Percentiles rank a stretch among this genome's conserved stretches.
Conservation (phyloP, 2,888 invertebrate species). For the Tiphia femorata region DNA sequence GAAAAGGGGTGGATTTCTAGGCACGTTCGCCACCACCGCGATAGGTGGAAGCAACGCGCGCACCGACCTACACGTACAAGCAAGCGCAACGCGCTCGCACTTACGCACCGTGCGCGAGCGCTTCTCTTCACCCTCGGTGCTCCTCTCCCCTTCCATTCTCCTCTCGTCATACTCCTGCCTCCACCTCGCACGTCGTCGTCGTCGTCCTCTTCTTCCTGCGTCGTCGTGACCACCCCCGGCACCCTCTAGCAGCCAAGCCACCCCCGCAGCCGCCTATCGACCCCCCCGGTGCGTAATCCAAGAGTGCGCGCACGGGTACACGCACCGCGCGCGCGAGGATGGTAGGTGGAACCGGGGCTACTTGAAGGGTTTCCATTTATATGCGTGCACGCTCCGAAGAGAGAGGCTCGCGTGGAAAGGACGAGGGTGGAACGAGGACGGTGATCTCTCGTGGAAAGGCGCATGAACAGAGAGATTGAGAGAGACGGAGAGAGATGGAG, state of each 20-base stretch:
- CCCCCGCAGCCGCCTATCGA: conserved; percentile 2
- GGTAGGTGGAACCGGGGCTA: conserved; percentile 49
- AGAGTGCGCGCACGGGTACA: conserved; percentile 33
- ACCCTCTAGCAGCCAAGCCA: conserved; percentile 2
- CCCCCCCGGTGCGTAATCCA: conserved; percentile 37
- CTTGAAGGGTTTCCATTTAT: conserved; percentile 67
- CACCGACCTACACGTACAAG: conserved; percentile 33
- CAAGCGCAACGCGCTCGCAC: conserved; percentile 39
- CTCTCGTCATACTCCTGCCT: no score
- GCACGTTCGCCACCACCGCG: conserved; percentile 55
- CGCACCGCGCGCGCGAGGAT: background rate
- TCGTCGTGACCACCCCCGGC: conserved; percentile 17
- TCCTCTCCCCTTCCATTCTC: no score
- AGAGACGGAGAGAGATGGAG: conserved; percentile 12
- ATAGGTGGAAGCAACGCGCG: no score
- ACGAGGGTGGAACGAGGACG: background rate
- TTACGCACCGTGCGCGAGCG: conserved; percentile 37
- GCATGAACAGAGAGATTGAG: conserved; percentile 8
- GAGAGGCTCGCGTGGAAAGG: no score
- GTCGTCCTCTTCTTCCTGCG: background rate
- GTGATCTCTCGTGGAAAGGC: background rate
- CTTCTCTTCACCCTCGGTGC: conserved; percentile 40
- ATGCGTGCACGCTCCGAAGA: conserved; percentile 62
- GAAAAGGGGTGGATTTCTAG: conserved; percentile 58
- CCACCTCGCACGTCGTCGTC: background rate